These are phyloP conservation scores for Balaeniceps rex DNA, from an alignment of 2,113 vertebrate species.

Conservation along the genomic window DNA sequence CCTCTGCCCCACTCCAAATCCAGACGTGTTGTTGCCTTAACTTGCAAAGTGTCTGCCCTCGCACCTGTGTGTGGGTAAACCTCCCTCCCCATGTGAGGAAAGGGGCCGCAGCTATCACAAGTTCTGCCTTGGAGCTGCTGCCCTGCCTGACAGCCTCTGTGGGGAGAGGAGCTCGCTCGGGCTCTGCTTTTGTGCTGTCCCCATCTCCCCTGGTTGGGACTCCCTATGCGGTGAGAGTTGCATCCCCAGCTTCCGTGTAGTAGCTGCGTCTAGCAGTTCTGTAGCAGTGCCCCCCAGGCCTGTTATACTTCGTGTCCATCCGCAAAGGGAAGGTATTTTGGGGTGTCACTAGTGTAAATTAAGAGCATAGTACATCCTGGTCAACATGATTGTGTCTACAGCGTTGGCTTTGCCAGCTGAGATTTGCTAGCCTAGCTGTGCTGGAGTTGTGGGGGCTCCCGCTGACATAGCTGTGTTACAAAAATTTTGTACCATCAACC, in stretches of 20 bases:
- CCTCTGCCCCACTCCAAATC: background rate
- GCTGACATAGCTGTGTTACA: background rate
- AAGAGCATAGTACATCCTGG: background rate
- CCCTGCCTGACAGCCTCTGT: background rate
- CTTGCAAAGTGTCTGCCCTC: background rate
- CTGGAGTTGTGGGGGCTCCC: background rate
- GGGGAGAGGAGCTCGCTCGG: background rate
- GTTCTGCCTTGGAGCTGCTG: background rate
- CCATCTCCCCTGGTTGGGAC: background rate
- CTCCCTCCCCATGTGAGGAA: background rate
- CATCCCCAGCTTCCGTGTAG: background rate
- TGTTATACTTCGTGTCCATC: background rate
- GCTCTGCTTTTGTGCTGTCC: background rate
- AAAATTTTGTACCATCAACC: background rate
- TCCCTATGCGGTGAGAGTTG: background rate
- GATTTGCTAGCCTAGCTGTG: background rate
- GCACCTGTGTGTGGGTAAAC: fast-evolving
- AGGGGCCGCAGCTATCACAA: background rate
- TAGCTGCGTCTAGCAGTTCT: background rate
- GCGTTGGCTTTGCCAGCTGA: background rate
- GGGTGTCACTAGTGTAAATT: background rate
- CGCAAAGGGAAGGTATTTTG: background rate
- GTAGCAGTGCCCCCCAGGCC: background rate
- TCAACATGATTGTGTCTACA: too few species aligned
- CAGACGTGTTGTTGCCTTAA: background rate